These are phyloP conservation scores for Pimpla rufipes DNA, from an alignment of 2,888 invertebrate species.

Conservation along the genomic window DNA sequence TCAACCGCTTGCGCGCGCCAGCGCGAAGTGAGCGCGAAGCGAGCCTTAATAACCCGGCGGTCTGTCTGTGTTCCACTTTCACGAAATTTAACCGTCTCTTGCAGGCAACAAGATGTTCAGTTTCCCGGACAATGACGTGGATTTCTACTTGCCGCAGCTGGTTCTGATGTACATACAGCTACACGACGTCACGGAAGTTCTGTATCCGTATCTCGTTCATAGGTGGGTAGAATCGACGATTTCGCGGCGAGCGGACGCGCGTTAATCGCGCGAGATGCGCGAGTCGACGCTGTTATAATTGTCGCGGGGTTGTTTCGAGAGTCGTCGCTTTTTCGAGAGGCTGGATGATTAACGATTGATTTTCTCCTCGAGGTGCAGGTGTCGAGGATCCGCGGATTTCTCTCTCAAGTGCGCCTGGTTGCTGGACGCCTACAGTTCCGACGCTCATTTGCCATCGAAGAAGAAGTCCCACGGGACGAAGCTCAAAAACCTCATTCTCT, in stretches of 20 bases:
- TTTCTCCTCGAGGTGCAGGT: slow-evolving; percentile 86
- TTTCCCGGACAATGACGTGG: slow-evolving; percentile 96
- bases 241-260: too few species aligned
- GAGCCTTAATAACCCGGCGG: too few species aligned
- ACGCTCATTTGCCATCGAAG: slow-evolving; percentile 89
- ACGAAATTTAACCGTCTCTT: slow-evolving; percentile 72
- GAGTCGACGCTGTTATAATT: neutral
- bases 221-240: slow-evolving; percentile 87
- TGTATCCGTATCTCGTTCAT: slow-evolving; percentile 84
- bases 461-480: slow-evolving; percentile 92
- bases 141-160: slow-evolving; percentile 99
- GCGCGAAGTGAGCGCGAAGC: neutral
- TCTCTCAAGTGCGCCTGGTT: slow-evolving; percentile 98
- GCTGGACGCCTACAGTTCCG: slow-evolving; percentile 96
- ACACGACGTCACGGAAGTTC: slow-evolving; percentile 97
- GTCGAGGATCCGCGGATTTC: slow-evolving; percentile 97
- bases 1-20: neutral
- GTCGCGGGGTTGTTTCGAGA: neutral
- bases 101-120: slow-evolving; percentile 97
- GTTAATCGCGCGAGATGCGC: too few species aligned
- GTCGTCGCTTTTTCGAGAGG: neutral
- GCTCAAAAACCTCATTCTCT: slow-evolving; percentile 91
- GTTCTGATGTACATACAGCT: slow-evolving; percentile 99
- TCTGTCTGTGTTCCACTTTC: slow-evolving; percentile 9
- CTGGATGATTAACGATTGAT: slow-evolving; percentile 38